Evolutionary conservation across 2,113 vertebrate genomes (phyloP).

Genomic region (Pica pica): DNA sequence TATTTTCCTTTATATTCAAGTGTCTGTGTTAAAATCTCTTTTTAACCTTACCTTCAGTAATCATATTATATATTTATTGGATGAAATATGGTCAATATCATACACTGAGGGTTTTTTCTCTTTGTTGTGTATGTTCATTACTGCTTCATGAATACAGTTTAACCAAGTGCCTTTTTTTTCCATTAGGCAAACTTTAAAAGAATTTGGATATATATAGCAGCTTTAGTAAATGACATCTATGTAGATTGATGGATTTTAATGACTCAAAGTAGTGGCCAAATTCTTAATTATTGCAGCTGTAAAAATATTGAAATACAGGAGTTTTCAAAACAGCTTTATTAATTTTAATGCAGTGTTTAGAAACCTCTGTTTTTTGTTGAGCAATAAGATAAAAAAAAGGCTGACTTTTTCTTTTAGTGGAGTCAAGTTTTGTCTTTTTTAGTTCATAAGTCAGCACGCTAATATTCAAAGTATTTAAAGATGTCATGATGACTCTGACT

Average conservation of each 20-base stretch:
- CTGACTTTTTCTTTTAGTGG: neutral
- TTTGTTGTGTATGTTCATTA: neutral
- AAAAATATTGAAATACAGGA: neutral
- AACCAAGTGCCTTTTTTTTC: neutral
- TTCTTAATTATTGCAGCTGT: constrained; percentile 26
- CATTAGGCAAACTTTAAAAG: neutral
- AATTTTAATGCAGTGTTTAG: constrained; percentile 26
- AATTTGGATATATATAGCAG: neutral
- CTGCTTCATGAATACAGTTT: neutral
- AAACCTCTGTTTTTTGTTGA: constrained; percentile 5
- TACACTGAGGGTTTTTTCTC: neutral
- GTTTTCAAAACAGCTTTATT: constrained; percentile 10
- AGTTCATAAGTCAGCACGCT: constrained; percentile 12
- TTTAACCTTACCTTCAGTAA: neutral
- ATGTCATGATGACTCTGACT: constrained; percentile 48
- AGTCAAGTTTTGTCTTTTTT: constrained; percentile 32
- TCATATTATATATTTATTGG: neutral
- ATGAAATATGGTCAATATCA: neutral
- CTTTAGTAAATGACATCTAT: neutral
- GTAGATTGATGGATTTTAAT: neutral
- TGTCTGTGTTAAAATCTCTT: neutral
- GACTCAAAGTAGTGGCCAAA: neutral
- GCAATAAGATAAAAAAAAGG: neutral
- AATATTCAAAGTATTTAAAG: constrained; percentile 59
- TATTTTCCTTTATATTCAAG: neutral